These are phyloP conservation scores for Beaufortia kweichowensis DNA, from an alignment of 2,113 vertebrate genomes.

Conservation along the genomic window DNA sequence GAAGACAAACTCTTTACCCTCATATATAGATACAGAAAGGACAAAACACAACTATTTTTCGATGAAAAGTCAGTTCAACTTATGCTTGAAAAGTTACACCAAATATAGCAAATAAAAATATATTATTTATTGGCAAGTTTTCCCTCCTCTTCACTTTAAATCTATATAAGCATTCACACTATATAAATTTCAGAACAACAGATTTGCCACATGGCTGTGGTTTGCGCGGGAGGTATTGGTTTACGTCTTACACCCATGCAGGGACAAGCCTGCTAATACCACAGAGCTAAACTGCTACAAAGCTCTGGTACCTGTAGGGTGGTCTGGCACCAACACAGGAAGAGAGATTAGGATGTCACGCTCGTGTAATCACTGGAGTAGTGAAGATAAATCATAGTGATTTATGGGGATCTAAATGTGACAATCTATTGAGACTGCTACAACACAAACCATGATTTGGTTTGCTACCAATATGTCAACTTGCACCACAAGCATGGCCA, in stretches of 20 bases:
- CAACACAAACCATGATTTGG: not conserved
- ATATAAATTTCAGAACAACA: no score
- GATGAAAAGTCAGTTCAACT: constrained; percentile 9
- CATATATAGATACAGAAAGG: not conserved
- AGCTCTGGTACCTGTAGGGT: constrained; percentile 19
- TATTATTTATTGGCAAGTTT: no score
- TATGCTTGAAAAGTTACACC: not conserved
- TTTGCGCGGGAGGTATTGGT: constrained; percentile 8
- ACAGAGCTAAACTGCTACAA: constrained; percentile 23
- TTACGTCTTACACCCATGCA: constrained; percentile 24
- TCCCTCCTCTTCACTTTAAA: no score
- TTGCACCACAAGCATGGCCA: no score
- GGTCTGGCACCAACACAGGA: constrained; percentile 27
- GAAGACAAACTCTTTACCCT: constrained; percentile 24
- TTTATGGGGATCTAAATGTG: constrained; percentile 4
- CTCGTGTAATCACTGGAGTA: constrained; percentile 13
- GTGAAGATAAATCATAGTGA: constrained; percentile 12
- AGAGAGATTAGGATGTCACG: constrained; percentile 27
- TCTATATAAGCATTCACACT: no score
- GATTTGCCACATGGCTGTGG: not conserved
- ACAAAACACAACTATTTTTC: not conserved
- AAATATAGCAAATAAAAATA: no score
- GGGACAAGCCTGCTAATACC: constrained; percentile 14
- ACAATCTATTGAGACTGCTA: constrained; percentile 16
- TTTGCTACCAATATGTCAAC: not conserved